phyloP scores from a whole-genome alignment of 2,797 vertebrate species.

The Thaleichthys pacificus region DNA sequence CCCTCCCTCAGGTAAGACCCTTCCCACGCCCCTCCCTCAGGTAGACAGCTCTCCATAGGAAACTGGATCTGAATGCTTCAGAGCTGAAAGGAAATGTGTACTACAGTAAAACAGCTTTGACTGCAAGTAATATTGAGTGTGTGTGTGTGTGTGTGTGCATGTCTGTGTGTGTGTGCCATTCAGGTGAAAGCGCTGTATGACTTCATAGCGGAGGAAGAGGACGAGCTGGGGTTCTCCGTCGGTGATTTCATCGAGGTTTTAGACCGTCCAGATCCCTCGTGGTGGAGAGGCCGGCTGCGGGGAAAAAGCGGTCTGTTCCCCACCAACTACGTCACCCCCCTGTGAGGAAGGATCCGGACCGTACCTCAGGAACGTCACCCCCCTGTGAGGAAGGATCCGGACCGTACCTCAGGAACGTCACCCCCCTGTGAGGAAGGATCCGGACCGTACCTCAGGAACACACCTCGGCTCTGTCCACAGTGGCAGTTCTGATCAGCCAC shows the following conservation, averaged over 20 bases:
- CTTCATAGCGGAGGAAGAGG: conserved; percentile 84
- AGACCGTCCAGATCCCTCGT: conserved; percentile 82
- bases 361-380: too few relatives aligned
- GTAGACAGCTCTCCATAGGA: background rate
- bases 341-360: conserved; percentile 54
- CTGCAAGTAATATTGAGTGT: conserved; percentile 10
- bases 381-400: too few relatives aligned
- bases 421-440: conserved; percentile 58
- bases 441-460: too few relatives aligned
- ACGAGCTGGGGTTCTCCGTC: conserved; percentile 84
- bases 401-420: conserved; percentile 60
- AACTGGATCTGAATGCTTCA: background rate
- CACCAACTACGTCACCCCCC: conserved; percentile 82
- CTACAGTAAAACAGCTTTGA: too few relatives aligned
- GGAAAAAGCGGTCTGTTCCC: conserved; percentile 88
- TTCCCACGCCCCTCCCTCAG: background rate
- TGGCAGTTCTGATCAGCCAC: too few relatives aligned
- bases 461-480: too few relatives aligned
- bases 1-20: conserved; percentile 53
- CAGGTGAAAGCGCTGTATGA: conserved; percentile 88
- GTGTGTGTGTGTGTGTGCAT: conserved; percentile 25
- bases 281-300: conserved; percentile 88
- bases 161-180: conserved; percentile 23
- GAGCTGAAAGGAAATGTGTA: background rate
- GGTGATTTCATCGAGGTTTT: conserved; percentile 90